Evolutionary conservation across 2,888 invertebrate species (phyloP).

Genomic region (Cataglyphis rosenhaueri): DNA sequence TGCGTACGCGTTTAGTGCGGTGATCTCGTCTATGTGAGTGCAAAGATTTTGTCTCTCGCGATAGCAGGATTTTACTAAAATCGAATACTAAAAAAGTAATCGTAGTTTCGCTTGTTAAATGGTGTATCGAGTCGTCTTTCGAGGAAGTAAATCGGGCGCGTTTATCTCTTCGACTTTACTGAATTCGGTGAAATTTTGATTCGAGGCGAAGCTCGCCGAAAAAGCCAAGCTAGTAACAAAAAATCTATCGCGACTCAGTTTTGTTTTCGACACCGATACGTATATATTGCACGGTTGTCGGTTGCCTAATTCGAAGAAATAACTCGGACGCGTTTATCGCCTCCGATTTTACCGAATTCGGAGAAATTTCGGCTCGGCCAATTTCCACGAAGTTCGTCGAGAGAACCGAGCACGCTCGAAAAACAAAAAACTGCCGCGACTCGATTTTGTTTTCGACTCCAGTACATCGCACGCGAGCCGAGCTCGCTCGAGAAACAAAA

Average conservation of each 20-base stretch:
- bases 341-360: neutral
- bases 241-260: neutral
- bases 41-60: neutral
- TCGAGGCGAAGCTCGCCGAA: neutral
- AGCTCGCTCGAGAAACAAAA: too few species aligned
- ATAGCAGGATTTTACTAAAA: neutral
- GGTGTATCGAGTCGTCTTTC: neutral
- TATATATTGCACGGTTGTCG: too few species aligned
- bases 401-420: neutral
- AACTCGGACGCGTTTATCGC: too few species aligned
- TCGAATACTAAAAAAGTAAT: neutral
- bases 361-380: too few species aligned
- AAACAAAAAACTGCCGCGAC: too few species aligned
- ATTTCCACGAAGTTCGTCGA: neutral
- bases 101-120: neutral
- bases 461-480: neutral
- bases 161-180: too few species aligned
- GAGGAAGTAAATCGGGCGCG: neutral
- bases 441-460: too few species aligned
- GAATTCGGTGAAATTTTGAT: neutral
- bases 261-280: neutral
- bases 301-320: too few species aligned
- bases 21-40: neutral
- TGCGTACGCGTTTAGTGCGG: constrained; percentile 8
- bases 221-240: neutral